Conservation (phyloP, 2,888 invertebrate species). For the Drosophila limbata region DNA sequence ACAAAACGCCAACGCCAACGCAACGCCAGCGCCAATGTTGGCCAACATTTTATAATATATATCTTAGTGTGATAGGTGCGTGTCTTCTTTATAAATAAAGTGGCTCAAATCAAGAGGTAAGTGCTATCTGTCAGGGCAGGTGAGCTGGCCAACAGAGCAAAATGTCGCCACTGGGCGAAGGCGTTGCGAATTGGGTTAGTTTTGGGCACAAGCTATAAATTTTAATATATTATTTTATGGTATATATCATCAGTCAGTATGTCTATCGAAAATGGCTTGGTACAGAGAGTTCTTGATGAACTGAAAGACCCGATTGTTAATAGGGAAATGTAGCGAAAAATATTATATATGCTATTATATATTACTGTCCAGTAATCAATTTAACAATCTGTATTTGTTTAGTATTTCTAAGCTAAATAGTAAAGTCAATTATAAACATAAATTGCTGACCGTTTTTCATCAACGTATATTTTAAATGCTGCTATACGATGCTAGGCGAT, state of each 20-base stretch:
- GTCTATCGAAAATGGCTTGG: background rate
- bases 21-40: constrained; percentile 29
- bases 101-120: constrained; percentile 63
- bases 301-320: background rate
- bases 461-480: too few relatives aligned
- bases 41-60: constrained; percentile 42
- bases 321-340: background rate
- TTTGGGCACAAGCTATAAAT: constrained; percentile 60
- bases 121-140: constrained; percentile 53
- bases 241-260: constrained; percentile 31
- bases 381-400: background rate
- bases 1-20: constrained; percentile 64
- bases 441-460: too few relatives aligned
- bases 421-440: too few relatives aligned
- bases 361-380: background rate
- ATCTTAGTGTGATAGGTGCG: constrained; percentile 51
- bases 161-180: constrained; percentile 12
- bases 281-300: background rate
- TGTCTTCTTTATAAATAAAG: constrained; percentile 78
- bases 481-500: constrained; percentile 57
- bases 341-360: too few relatives aligned
- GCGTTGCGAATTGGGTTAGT: constrained; percentile 58
- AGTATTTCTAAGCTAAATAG: too few relatives aligned
- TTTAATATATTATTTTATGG: constrained; percentile 28
- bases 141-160: constrained; percentile 50